phyloP scores from a whole-genome alignment of 1,140 invertebrate species.

The Dryas iulia region DNA sequence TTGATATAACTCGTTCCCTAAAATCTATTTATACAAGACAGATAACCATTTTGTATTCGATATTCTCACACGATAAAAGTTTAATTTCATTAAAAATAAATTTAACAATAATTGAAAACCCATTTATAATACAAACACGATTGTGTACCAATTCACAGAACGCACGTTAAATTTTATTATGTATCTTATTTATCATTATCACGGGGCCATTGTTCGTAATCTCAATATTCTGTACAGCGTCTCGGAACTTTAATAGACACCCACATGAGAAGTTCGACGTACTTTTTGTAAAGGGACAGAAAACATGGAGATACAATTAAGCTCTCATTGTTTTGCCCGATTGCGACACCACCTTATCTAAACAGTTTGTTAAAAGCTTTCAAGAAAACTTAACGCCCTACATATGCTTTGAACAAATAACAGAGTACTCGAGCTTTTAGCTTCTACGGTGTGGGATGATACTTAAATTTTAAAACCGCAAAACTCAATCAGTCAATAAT shows the following conservation, averaged over 20 bases:
- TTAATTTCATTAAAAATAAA: background rate
- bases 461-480: conserved; percentile 30
- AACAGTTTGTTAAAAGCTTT: conserved; percentile 49
- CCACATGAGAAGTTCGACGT: conserved; percentile 57
- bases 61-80: background rate
- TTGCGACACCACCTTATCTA: conserved; percentile 70
- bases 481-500: conserved; percentile 63
- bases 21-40: background rate
- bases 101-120: background rate
- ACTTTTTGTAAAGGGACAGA: conserved; percentile 49
- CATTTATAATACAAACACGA: background rate
- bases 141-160: conserved; percentile 28
- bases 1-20: background rate
- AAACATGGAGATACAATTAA: conserved; percentile 67
- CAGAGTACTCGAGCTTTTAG: conserved; percentile 8
- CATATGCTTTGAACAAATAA: conserved; percentile 20
- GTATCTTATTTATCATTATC: conserved; percentile 46
- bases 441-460: background rate
- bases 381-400: conserved; percentile 41
- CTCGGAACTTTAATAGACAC: conserved; percentile 37
- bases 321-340: conserved; percentile 63
- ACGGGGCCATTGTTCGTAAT: conserved; percentile 51
- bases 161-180: conserved; percentile 37
- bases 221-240: conserved; percentile 36
- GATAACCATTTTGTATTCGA: background rate